phyloP scores from a whole-genome alignment of 2,797 vertebrate species.

The Artibeus lituratus region DNA sequence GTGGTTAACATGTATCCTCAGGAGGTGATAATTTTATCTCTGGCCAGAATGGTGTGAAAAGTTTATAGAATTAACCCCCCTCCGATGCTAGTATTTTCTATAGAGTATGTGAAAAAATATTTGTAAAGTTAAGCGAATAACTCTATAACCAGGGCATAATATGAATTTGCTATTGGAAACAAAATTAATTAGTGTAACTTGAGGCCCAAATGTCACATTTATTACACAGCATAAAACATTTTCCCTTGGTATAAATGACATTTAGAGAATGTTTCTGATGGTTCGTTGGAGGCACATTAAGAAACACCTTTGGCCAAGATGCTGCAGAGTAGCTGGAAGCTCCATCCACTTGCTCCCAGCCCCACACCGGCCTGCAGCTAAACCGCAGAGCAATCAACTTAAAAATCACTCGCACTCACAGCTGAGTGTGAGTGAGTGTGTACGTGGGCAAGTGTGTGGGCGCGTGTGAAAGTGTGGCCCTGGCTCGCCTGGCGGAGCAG shows the following conservation, averaged over 20 bases:
- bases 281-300: no score
- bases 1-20: background rate
- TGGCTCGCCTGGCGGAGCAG: no score
- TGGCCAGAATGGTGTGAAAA: background rate
- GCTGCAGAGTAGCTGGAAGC: no score
- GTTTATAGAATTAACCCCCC: background rate
- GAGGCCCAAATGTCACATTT: background rate
- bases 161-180: background rate
- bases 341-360: no score
- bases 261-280: background rate
- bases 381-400: no score
- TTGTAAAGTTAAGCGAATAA: background rate
- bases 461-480: no score
- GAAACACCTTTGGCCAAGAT: no score
- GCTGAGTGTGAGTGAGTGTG: no score
- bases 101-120: background rate
- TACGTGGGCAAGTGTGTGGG: no score
- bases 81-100: background rate
- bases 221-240: background rate
- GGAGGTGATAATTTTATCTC: background rate
- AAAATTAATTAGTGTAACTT: background rate
- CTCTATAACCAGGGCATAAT: background rate
- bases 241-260: background rate
- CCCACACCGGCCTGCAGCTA: no score
- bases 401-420: no score